A percentile compares a stretch with the other conserved stretches of the same genome.
Evolutionary conservation across 2,888 invertebrate genomes (phyloP).

Genomic region (Brachyptera risi): DNA sequence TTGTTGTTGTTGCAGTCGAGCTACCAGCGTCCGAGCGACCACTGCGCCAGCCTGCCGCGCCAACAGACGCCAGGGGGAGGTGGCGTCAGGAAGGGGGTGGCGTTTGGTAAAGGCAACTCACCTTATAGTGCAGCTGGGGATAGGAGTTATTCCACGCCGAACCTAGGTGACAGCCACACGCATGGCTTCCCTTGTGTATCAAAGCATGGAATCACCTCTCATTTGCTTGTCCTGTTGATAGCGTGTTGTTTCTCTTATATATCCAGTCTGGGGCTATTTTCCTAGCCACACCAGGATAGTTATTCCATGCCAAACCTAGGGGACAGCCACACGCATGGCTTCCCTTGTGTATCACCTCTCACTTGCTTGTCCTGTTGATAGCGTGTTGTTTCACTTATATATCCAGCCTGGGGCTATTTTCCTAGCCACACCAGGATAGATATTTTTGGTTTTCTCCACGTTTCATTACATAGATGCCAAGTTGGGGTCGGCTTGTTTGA

Average conservation of each 20-base stretch:
- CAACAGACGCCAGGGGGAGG: constrained; percentile 17
- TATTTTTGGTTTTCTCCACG: too few relatives aligned
- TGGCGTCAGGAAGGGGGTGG: constrained; percentile 58
- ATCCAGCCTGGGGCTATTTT: too few relatives aligned
- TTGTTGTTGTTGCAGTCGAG: too few relatives aligned
- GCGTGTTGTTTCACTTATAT: too few relatives aligned
- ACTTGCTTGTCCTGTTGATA: too few relatives aligned
- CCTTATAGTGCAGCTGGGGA: constrained; percentile 51
- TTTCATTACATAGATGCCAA: too few relatives aligned
- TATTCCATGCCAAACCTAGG: constrained; percentile 84
- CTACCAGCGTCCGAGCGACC: constrained; percentile 64
- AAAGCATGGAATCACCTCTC: neutral
- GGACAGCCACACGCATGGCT: constrained; percentile 45
- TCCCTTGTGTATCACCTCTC: constrained; percentile 39
- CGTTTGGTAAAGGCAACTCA: constrained; percentile 60
- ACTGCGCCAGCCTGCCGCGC: constrained; percentile 77
- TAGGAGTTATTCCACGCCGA: constrained; percentile 84
- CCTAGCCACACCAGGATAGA: too few relatives aligned
- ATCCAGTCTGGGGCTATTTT: too few relatives aligned
- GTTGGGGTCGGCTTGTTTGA: neutral
- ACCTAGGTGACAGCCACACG: constrained; percentile 54
- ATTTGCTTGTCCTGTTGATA: too few relatives aligned
- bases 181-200: constrained; percentile 45
- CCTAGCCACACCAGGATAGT: too few relatives aligned
- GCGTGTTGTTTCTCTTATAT: too few relatives aligned